A percentile compares a stretch with the other conserved stretches of the same genome.
Evolutionary conservation across 2,113 vertebrate genomes (phyloP).

Genomic region (Lepisosteus osseus): DNA sequence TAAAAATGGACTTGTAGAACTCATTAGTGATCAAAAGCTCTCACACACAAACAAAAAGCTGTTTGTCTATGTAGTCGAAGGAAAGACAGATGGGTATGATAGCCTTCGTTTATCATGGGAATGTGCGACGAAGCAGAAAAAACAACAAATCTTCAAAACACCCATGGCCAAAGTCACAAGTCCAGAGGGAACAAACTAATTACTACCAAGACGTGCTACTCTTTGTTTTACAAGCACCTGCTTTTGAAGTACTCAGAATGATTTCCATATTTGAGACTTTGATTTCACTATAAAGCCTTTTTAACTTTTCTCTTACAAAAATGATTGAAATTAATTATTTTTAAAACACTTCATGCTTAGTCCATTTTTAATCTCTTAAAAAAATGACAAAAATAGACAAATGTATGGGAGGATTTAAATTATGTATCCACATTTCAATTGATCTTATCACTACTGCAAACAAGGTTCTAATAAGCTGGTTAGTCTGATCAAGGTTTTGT

Average conservation of each 20-base stretch:
- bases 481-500: too few relatives aligned
- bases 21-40: slow-evolving; percentile 12
- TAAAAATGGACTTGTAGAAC: slow-evolving; percentile 10
- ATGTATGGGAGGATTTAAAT: too few relatives aligned
- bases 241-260: slow-evolving; percentile 14
- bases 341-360: too few relatives aligned
- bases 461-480: too few relatives aligned
- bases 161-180: slow-evolving; percentile 14
- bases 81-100: slow-evolving; percentile 17
- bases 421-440: too few relatives aligned
- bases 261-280: slow-evolving; percentile 11
- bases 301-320: too few relatives aligned
- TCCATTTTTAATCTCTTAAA: too few relatives aligned
- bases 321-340: too few relatives aligned
- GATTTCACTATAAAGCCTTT: too few relatives aligned
- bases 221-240: slow-evolving; percentile 26
- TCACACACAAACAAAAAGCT: slow-evolving; percentile 8
- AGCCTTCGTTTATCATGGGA: not conserved
- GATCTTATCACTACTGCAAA: too few relatives aligned
- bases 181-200: slow-evolving; percentile 33
- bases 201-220: slow-evolving; percentile 27
- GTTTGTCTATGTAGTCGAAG: slow-evolving; percentile 9
- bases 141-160: slow-evolving; percentile 13
- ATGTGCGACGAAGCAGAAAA: slow-evolving; percentile 14
- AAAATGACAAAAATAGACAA: too few relatives aligned